Evolutionary conservation across 2,113 vertebrate genomes (phyloP).

Genomic region (Monopterus albus): DNA sequence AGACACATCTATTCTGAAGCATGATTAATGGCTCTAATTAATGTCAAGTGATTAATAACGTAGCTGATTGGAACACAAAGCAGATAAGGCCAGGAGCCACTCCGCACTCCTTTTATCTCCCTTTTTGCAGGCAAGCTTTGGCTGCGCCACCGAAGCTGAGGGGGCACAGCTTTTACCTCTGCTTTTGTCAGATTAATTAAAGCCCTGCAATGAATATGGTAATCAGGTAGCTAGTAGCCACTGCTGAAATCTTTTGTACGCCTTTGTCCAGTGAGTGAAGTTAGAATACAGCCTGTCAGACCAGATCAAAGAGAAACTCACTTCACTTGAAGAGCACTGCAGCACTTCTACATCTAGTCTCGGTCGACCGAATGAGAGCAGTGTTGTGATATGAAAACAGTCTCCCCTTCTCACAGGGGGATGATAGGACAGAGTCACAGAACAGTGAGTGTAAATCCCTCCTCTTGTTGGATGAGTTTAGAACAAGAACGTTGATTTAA

Average conservation of each 20-base stretch:
- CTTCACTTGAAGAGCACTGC: conserved; percentile 23
- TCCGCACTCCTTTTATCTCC: conserved; percentile 79
- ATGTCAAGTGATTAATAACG: conserved; percentile 81
- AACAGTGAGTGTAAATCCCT: too few relatives aligned
- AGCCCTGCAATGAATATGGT: conserved; percentile 81
- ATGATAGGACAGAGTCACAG: not conserved
- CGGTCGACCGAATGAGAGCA: conserved; percentile 7
- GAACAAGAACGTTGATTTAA: conserved; percentile 6
- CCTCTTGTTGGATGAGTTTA: too few relatives aligned
- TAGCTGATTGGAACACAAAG: conserved; percentile 78
- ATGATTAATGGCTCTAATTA: conserved; percentile 86
- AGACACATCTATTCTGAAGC: conserved; percentile 76
- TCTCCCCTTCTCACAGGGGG: not conserved
- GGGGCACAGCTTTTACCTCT: conserved; percentile 70
- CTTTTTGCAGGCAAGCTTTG: conserved; percentile 73
- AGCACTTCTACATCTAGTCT: conserved; percentile 17
- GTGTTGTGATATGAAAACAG: not conserved
- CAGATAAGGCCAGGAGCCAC: conserved; percentile 79
- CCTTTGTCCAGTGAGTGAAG: conserved; percentile 26
- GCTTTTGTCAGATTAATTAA: conserved; percentile 83
- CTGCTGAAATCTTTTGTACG: conserved; percentile 39
- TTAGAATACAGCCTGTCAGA: conserved; percentile 33
- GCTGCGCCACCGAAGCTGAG: conserved; percentile 56
- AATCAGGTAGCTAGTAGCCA: conserved; percentile 66
- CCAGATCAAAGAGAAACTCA: conserved; percentile 28